A percentile compares a stretch with the other conserved stretches of the same genome.
These are phyloP conservation scores for Sardina pilchardus DNA, from an alignment of 2,113 vertebrate species.

Conservation along the genomic window DNA sequence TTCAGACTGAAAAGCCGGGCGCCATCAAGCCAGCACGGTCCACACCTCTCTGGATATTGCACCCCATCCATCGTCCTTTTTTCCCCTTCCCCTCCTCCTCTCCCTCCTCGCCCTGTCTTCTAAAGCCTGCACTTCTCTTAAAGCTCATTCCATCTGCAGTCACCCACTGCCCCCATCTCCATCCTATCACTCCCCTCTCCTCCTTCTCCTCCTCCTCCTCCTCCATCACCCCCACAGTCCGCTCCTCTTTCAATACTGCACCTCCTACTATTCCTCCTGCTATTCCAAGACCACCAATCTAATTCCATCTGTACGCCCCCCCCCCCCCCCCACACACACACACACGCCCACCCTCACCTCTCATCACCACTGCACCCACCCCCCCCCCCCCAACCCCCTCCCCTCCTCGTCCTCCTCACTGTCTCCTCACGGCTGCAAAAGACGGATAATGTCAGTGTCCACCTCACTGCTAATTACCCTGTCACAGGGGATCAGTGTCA, in stretches of 20 bases:
- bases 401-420: neutral
- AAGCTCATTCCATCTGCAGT: too few relatives aligned
- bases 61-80: too few relatives aligned
- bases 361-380: too few relatives aligned
- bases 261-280: neutral
- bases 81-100: neutral
- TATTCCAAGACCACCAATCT: neutral
- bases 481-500: slow-evolving; percentile 46
- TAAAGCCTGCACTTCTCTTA: too few relatives aligned
- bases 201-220: too few relatives aligned
- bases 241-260: too few relatives aligned
- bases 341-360: neutral
- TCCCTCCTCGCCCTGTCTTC: neutral
- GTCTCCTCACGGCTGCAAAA: slow-evolving; percentile 18
- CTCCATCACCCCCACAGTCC: too few relatives aligned
- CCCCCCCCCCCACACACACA: slow-evolving; percentile 1
- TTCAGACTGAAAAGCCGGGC: too few relatives aligned
- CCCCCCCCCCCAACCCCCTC: neutral
- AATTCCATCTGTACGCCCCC: too few relatives aligned
- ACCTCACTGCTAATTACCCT: slow-evolving; percentile 42
- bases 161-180: too few relatives aligned
- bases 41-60: neutral
- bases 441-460: slow-evolving; percentile 52
- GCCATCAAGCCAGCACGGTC: too few relatives aligned
- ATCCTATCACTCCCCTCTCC: too few relatives aligned